Conservation (phyloP, 2,888 invertebrate genomes). For the Pammene fasciana region DNA sequence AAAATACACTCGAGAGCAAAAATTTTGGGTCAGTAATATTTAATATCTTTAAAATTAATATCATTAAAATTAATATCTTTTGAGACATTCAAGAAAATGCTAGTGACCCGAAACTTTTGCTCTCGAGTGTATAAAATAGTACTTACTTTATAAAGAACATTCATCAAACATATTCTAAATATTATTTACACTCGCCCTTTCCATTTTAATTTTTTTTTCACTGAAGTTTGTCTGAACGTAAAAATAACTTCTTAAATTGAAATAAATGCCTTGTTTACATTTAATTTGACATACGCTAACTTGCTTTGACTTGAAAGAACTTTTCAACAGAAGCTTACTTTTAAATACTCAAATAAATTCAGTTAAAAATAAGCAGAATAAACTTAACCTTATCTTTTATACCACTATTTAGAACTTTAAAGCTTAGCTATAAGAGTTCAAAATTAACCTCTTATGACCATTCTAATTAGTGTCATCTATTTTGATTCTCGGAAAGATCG, state of each 20-base stretch:
- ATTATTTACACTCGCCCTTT: too few relatives aligned
- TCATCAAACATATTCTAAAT: too few relatives aligned
- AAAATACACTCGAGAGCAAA: too few relatives aligned
- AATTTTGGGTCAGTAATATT: too few relatives aligned
- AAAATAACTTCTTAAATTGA: conserved; percentile 1
- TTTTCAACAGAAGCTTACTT: conserved; percentile 36
- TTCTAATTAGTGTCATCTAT: conserved; percentile 41
- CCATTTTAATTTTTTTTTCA: background rate
- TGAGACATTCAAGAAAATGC: too few relatives aligned
- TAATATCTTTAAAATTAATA: too few relatives aligned
- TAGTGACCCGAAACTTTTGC: too few relatives aligned
- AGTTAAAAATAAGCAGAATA: conserved; percentile 22
- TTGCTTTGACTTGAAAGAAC: conserved; percentile 26
- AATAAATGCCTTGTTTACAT: conserved; percentile 24
- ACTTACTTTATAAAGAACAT: too few relatives aligned
- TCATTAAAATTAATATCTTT: too few relatives aligned
- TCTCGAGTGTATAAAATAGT: too few relatives aligned
- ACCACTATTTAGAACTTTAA: background rate
- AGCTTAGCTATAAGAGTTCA: conserved; percentile 9
- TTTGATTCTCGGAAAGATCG: conserved; percentile 33
- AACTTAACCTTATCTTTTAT: background rate
- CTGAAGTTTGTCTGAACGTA: background rate
- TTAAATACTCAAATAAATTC: conserved; percentile 33
- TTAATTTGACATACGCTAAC: conserved; percentile 33
- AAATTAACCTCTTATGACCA: conserved; percentile 16